These are phyloP conservation scores for Tautogolabrus adspersus DNA, from an alignment of 2,113 vertebrate species.

Conservation along the genomic window DNA sequence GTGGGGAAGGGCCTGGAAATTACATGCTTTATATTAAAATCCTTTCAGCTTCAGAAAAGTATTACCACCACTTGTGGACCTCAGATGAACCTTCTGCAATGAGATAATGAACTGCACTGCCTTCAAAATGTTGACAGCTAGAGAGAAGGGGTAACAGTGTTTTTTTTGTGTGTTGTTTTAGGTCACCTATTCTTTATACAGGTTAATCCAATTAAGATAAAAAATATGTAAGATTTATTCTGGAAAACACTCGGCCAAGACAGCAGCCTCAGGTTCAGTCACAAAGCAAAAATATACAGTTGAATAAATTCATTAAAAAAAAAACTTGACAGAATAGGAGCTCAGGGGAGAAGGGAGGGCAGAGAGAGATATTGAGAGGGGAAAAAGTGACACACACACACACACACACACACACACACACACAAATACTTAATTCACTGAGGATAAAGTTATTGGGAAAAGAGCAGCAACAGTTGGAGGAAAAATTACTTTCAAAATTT, in stretches of 20 bases:
- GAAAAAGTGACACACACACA: conserved; percentile 8
- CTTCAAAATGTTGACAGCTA: conserved; percentile 38
- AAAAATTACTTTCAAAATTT: not conserved
- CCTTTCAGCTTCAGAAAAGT: conserved; percentile 42
- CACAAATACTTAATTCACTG: not conserved
- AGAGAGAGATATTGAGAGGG: not conserved
- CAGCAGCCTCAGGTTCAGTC: conserved; percentile 9
- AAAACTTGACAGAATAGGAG: conserved; percentile 8
- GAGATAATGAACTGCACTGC: conserved; percentile 28
- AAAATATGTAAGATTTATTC: conserved; percentile 22
- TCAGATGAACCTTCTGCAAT: conserved; percentile 43
- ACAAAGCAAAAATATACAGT: conserved; percentile 19
- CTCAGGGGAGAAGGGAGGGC: not conserved
- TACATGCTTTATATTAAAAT: conserved; percentile 61
- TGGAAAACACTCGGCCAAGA: not conserved
- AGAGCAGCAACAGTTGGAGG: not conserved
- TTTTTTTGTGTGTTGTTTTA: conserved; percentile 26
- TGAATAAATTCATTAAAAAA: conserved; percentile 33
- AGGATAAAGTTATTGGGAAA: conserved; percentile 1
- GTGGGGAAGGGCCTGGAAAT: conserved; percentile 57
- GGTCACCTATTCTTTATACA: conserved; percentile 1
- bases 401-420: not conserved
- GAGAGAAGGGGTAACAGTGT: conserved; percentile 7
- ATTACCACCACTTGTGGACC: conserved; percentile 41
- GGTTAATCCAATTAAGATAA: conserved; percentile 52